A percentile compares a stretch with the other conserved stretches of the same genome.
Evolutionary conservation across 2,113 vertebrate species (phyloP).

Genomic region (Arvicanthis niloticus): DNA sequence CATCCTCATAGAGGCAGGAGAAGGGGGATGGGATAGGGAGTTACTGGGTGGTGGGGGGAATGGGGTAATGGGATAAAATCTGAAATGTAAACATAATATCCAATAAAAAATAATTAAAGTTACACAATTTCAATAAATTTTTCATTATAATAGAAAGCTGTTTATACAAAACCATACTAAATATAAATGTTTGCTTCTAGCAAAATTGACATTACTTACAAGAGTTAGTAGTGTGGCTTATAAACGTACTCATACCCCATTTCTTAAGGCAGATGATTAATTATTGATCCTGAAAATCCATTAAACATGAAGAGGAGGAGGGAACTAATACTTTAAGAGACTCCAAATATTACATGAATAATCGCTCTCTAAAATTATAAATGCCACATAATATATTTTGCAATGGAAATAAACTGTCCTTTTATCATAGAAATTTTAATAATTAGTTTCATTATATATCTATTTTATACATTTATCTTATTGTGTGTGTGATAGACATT

Average conservation of each 20-base stretch:
- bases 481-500: neutral
- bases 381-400: neutral
- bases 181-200: neutral
- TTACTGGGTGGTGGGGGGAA: too few relatives aligned
- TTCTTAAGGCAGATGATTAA: neutral
- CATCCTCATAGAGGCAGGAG: too few relatives aligned
- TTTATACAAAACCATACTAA: neutral
- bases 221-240: neutral
- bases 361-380: neutral
- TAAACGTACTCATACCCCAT: neutral
- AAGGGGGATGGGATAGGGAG: too few relatives aligned
- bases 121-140: neutral
- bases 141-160: neutral
- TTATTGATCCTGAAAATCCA: neutral
- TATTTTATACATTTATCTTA: neutral
- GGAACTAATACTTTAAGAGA: neutral
- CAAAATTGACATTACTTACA: neutral
- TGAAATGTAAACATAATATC: too few relatives aligned
- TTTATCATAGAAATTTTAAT: neutral
- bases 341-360: neutral
- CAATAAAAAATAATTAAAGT: too few relatives aligned
- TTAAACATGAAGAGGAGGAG: neutral
- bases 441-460: neutral
- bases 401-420: neutral
- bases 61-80: too few relatives aligned